Evolutionary conservation across 1,140 invertebrate genomes (phyloP), one percentile per base, ranked within the genome.

Genomic region (Delia radicum): DNA sequence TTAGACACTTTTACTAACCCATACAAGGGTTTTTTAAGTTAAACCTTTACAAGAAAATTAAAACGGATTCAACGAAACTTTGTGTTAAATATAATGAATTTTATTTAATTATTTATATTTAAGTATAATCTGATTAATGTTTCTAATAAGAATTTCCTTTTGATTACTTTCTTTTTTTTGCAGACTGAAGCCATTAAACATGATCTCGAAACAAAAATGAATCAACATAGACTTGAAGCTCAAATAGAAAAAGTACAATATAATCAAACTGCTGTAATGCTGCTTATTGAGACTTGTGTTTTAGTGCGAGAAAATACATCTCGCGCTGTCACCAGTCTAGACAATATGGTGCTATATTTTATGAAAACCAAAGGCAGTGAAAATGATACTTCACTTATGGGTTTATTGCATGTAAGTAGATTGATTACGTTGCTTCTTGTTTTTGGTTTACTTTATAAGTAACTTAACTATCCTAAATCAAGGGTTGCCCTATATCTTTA

Each of bases 211-310:
- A 81, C 79, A n/a, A 85, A 85, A 77, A 84, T 85, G 79, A 73
- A 77, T 13, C 78, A 79, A n/a, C 90, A 90, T 1, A 88, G 92
- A n/a, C 84, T 95, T 18, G 88, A 90, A 26, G 91, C 93, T 81
- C 90, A 91, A 15, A 90, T 94, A 78, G 92, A 94, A 81, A 90
- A 89, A 74, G 92, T 92, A 2, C 91, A 92, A 6, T 90, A 90
- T 73, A 95, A 95, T 86, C 90, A 92, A 81, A 94, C 93, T 0
- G 90, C 92, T 31, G 87, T 93, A 29, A 90, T 89, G 71, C 86
- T 89, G 74, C 83, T 94, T 63, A 87, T 93, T 69, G 87, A 88
- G 21, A 90, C 91, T 18, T 87, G 93, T n/a, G 89, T 89, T 8
- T 88, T 88, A 72, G 89, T 94, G 80, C 87, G 90, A 61, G 89